phyloP scores from a whole-genome alignment of 2,113 vertebrate species.

The Oreochromis aureus region DNA sequence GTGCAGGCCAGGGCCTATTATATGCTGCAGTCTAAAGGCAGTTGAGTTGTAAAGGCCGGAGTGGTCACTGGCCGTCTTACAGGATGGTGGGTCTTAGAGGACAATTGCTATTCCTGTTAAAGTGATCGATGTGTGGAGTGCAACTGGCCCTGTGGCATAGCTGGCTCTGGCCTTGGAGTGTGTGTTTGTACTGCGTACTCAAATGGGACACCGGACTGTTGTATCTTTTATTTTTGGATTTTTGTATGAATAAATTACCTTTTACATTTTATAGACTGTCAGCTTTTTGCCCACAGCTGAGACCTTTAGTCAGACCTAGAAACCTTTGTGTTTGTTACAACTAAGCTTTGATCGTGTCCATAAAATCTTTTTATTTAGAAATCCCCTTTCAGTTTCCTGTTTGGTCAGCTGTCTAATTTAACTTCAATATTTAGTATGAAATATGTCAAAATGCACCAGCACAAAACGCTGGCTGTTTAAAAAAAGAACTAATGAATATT shows the following conservation, averaged over 20 bases:
- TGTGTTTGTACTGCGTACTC: accelerated
- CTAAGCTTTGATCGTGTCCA: not conserved
- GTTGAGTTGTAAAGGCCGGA: accelerated
- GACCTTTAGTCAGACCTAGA: not conserved
- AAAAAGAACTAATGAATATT: not conserved
- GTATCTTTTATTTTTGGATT: not conserved
- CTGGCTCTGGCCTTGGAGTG: not conserved
- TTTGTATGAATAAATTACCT: not conserved
- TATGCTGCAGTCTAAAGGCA: not conserved
- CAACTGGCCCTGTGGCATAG: not conserved
- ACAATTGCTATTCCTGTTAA: not conserved
- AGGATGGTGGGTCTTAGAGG: accelerated
- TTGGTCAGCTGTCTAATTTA: accelerated
- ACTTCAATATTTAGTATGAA: not conserved
- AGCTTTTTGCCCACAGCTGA: not conserved
- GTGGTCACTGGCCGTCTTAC: not conserved
- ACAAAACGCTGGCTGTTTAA: not conserved
- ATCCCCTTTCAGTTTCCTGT: not conserved
- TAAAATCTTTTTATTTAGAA: not conserved
- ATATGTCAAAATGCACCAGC: not conserved
- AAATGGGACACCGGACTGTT: not conserved
- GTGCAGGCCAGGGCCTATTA: not conserved
- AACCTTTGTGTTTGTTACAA: accelerated
- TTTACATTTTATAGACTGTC: accelerated
- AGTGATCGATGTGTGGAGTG: not conserved